Conservation (phyloP, 1,140 invertebrate species). For the Babylonia areolata region DNA sequence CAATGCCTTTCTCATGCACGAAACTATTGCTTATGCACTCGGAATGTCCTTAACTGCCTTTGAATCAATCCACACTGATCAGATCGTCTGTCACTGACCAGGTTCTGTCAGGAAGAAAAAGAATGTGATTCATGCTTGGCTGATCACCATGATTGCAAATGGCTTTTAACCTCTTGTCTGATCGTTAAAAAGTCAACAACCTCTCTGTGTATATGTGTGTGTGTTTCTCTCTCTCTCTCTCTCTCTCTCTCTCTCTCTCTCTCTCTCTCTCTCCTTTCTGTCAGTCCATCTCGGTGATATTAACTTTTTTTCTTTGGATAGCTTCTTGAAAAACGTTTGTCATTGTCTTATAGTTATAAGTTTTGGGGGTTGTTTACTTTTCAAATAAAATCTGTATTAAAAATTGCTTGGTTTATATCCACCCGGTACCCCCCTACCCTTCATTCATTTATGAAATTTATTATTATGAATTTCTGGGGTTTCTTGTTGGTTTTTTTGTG, state of each 20-base stretch:
- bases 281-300: too few relatives aligned
- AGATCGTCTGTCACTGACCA: background rate
- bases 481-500: too few relatives aligned
- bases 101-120: background rate
- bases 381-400: too few relatives aligned
- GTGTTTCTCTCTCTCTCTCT: background rate
- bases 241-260: background rate
- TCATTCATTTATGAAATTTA: too few relatives aligned
- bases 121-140: background rate
- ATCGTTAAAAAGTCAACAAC: background rate
- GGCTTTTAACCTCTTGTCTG: background rate
- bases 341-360: too few relatives aligned
- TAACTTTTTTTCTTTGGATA: too few relatives aligned
- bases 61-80: background rate
- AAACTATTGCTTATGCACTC: background rate
- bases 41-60: background rate
- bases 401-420: too few relatives aligned
- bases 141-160: background rate
- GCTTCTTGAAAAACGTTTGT: too few relatives aligned
- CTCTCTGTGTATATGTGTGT: background rate
- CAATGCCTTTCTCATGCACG: too few relatives aligned
- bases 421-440: too few relatives aligned
- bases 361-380: too few relatives aligned
- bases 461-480: too few relatives aligned
- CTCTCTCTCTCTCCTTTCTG: background rate